These are phyloP conservation scores for Notolepis coatsorum DNA, from an alignment of 2,797 vertebrate genomes.

Conservation along the genomic window DNA sequence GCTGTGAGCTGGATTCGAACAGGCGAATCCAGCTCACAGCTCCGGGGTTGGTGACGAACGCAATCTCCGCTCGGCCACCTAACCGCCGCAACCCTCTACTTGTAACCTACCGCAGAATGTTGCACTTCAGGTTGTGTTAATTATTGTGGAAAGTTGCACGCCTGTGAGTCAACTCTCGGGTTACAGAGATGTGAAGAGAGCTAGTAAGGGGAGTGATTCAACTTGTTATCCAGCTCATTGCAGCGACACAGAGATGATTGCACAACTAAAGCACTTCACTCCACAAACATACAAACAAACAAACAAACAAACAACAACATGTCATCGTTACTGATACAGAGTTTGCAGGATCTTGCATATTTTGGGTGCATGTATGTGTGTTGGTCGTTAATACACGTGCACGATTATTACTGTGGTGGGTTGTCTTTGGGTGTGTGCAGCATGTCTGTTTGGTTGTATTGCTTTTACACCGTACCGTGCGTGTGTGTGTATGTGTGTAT, in stretches of 20 bases:
- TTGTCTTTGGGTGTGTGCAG: neutral
- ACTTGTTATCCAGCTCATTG: slow-evolving; percentile 18
- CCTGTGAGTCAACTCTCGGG: slow-evolving; percentile 32
- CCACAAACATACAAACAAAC: neutral
- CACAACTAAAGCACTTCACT: slow-evolving; percentile 2
- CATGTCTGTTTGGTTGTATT: slow-evolving; percentile 8
- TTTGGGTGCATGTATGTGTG: neutral
- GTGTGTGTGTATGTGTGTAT: slow-evolving; percentile 1
- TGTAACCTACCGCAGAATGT: slow-evolving; percentile 63
- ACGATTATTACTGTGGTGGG: no score
- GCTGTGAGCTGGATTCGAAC: no score
- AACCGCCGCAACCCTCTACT: no score
- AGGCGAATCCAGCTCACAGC: no score
- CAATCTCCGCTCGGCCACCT: no score
- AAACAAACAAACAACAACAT: no score
- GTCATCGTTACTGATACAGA: slow-evolving; percentile 10
- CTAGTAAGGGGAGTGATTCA: neutral
- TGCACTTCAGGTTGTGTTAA: slow-evolving; percentile 49
- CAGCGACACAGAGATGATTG: slow-evolving; percentile 41
- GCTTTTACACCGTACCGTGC: neutral
- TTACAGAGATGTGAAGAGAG: slow-evolving; percentile 15
- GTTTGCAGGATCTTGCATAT: neutral
- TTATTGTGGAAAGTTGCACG: slow-evolving; percentile 39
- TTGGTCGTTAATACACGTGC: neutral
- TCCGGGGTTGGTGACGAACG: no score